Evolutionary conservation across 2,797 vertebrate species (phyloP), one percentile per base, ranked within the genome.

Genomic region (Cirrhinus mrigala): DNA sequence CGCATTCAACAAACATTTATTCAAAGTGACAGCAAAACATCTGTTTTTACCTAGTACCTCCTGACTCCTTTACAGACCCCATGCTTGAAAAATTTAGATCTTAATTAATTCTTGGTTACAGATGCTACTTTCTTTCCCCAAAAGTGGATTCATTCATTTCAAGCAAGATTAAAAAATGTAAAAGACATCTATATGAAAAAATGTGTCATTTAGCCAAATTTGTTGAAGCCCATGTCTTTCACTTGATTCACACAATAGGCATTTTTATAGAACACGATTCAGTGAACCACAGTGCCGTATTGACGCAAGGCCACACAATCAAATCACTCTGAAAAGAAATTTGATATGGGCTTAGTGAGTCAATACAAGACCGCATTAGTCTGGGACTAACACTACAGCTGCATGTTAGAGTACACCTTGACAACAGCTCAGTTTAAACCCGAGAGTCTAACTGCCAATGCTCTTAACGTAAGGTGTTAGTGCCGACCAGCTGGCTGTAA

Each of bases 311-410:
- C 33, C 40, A 69, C 18, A 79, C 83, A 84, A 84, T 78, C 33
- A 56, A 68, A 77, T 68, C n/a, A 56, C 37, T 58, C 33, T 3
- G 46, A 66, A 75, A 40, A 83, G 16, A 78, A 78, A 84, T 69
- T 40, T 69, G 74, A 84, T 69, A 84, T 22, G 62, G n/a, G 60
- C 62, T 69, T 9, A 58, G 37, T 20, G 37, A 70, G 64, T 78
- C 74, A 60, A 70, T 78, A 70, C 37, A 78, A 58, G 50, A 58
- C 33, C 48, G 3, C 27, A 60, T 78, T 84, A 84, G 64, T 84
- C 33, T 70, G 37, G n/a, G 74, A 60, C 50, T 54, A 56, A 70
- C 64, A 69, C 48, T 20, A 70, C 24, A 81, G 64, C 29, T 40
- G 48, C 22, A 81, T 70, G 79, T 79, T 48, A 66, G 77, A 46